Evolutionary conservation across 1,140 invertebrate species (phyloP).

Genomic region (Teleogryllus occipitalis): DNA sequence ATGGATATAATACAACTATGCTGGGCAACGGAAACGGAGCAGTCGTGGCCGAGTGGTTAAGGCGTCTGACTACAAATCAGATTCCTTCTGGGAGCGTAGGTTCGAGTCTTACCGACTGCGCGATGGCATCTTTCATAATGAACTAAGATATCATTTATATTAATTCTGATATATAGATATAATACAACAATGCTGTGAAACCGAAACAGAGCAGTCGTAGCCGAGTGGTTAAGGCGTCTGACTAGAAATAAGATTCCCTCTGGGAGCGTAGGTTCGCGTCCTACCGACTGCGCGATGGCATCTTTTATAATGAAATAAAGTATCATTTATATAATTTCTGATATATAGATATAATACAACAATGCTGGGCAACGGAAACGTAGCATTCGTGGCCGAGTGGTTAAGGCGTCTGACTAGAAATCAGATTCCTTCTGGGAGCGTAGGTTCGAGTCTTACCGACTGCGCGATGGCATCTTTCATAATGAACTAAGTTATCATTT

Average conservation of each 20-base stretch:
- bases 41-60: constrained; percentile 79
- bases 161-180: background rate
- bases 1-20: too few species aligned
- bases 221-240: too few species aligned
- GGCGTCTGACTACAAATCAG: constrained; percentile 79
- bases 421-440: constrained; percentile 78
- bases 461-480: too few species aligned
- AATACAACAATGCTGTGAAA: too few species aligned
- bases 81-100: constrained; percentile 68
- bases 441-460: constrained; percentile 63
- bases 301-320: background rate
- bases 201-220: too few species aligned
- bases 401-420: constrained; percentile 80
- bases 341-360: background rate
- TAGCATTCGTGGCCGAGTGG: constrained; percentile 72
- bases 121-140: too few species aligned
- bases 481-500: too few species aligned
- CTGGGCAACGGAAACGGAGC: constrained; percentile 31
- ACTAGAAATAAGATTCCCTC: too few species aligned
- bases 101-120: background rate
- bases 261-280: too few species aligned
- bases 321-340: too few species aligned
- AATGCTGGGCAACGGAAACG: background rate
- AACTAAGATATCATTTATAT: background rate
- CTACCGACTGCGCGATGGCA: too few species aligned